Percentiles rank a stretch among this genome's conserved stretches.
Conservation (phyloP, 1,140 invertebrate genomes). For the Tenebrio molitor region DNA sequence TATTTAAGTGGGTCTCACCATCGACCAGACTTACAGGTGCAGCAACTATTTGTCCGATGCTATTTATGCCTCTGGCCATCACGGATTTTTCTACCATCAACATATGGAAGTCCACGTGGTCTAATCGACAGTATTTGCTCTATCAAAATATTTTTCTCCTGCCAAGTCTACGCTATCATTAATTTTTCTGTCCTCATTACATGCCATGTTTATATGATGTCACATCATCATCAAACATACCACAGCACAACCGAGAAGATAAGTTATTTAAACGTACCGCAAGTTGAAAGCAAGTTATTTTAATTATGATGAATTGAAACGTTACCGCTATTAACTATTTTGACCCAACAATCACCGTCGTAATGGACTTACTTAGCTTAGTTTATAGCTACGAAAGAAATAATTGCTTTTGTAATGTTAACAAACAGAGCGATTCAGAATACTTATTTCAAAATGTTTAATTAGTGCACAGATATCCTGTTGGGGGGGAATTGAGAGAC, state of each 20-base stretch:
- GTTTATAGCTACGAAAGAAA: conserved; percentile 21
- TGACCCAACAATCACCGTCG: background rate
- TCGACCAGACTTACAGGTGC: conserved; percentile 38
- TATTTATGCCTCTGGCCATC: conserved; percentile 28
- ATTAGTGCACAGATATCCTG: conserved; percentile 21
- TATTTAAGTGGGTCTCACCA: conserved; percentile 27
- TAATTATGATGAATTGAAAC: conserved; percentile 19
- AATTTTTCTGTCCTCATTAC: background rate
- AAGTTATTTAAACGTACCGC: background rate
- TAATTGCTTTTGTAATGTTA: conserved; percentile 24
- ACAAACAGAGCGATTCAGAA: conserved; percentile 22
- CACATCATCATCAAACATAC: background rate
- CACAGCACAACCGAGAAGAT: too few relatives aligned
- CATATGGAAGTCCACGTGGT: background rate
- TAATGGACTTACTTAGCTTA: too few relatives aligned
- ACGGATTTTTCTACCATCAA: conserved; percentile 29
- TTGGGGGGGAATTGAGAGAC: background rate
- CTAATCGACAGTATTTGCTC: conserved; percentile 14
- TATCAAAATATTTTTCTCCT: background rate
- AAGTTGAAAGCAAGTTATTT: background rate
- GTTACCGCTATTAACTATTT: conserved; percentile 21
- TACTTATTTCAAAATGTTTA: conserved; percentile 20
- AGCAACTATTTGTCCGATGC: conserved; percentile 21
- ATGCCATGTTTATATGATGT: background rate
- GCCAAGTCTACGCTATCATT: background rate